Evolutionary conservation across 2,888 invertebrate species (phyloP).

Genomic region (Stenichneumon culpator): DNA sequence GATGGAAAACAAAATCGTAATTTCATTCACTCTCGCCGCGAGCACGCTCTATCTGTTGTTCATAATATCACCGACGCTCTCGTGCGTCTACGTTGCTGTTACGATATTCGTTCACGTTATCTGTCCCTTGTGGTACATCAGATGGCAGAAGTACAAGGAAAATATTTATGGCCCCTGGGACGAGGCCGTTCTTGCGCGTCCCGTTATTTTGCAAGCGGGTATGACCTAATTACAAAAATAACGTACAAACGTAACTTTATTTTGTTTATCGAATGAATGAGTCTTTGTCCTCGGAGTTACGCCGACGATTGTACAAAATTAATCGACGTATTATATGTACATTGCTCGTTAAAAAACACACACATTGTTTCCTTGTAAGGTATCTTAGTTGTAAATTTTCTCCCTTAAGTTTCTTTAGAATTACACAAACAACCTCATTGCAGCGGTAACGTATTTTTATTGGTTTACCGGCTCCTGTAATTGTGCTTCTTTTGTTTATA

Average conservation of each 20-base stretch:
- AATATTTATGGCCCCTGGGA: constrained; percentile 99
- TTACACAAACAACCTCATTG: not conserved
- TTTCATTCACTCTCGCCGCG: constrained; percentile 86
- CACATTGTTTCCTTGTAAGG: not conserved
- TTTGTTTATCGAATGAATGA: constrained; percentile 3
- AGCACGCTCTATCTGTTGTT: constrained; percentile 86
- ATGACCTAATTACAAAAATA: constrained; percentile 20
- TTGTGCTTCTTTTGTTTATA: not conserved
- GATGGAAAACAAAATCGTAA: constrained; percentile 87
- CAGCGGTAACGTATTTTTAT: not conserved
- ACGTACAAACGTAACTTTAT: constrained; percentile 45
- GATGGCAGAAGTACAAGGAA: constrained; percentile 92
- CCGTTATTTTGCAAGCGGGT: constrained; percentile 40
- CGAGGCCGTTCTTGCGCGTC: constrained; percentile 90
- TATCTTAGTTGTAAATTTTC: not conserved
- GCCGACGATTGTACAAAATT: constrained; percentile 27
- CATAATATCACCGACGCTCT: constrained; percentile 87
- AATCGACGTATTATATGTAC: constrained; percentile 27
- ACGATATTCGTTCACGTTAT: constrained; percentile 89
- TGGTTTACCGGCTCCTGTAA: not conserved
- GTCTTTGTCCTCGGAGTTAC: not conserved
- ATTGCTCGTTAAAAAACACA: constrained; percentile 14
- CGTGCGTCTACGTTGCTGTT: constrained; percentile 88
- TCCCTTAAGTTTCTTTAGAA: not conserved
- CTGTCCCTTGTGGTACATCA: constrained; percentile 92